A percentile compares a stretch with the other conserved stretches of the same genome.
Evolutionary conservation across 2,888 invertebrate genomes (phyloP).

Genomic region (Drosophila lutescens): DNA sequence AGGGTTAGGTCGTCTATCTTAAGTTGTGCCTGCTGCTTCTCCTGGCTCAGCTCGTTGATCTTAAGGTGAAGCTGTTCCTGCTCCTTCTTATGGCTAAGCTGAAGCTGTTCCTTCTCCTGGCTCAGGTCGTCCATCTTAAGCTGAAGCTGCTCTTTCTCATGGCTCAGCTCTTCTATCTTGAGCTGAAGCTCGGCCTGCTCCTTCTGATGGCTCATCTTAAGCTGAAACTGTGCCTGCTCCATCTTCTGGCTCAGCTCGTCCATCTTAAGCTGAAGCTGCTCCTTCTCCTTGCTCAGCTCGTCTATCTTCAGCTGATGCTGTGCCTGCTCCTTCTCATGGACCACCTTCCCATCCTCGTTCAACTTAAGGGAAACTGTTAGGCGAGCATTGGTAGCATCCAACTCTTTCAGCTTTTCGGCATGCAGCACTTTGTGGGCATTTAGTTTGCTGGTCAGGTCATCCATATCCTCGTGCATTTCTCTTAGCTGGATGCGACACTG

Average conservation of each 20-base stretch:
- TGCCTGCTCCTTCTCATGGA: not conserved
- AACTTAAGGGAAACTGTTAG: no score
- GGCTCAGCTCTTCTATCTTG: no score
- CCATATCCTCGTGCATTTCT: not conserved
- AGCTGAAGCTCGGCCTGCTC: no score
- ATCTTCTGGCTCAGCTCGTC: no score
- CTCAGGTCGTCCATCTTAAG: not conserved
- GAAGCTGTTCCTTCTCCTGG: no score
- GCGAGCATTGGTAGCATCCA: not conserved
- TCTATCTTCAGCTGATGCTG: not conserved
- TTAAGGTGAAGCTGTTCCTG: not conserved
- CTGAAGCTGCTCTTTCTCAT: not conserved
- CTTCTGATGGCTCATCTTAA: not conserved
- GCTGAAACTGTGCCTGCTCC: not conserved
- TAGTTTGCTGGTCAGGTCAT: not conserved
- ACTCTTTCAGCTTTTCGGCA: not conserved
- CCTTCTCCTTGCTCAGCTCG: not conserved
- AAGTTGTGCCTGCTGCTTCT: no score
- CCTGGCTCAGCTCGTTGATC: no score
- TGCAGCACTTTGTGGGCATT: not conserved
- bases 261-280: no score
- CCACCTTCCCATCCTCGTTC: no score
- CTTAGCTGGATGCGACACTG: conserved; percentile 4
- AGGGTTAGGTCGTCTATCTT: no score
- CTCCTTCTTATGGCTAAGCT: no score